Percentiles rank a stretch among this genome's conserved stretches.
Conservation (phyloP, 2,113 vertebrate genomes). For the Oreocharis arfaki region DNA sequence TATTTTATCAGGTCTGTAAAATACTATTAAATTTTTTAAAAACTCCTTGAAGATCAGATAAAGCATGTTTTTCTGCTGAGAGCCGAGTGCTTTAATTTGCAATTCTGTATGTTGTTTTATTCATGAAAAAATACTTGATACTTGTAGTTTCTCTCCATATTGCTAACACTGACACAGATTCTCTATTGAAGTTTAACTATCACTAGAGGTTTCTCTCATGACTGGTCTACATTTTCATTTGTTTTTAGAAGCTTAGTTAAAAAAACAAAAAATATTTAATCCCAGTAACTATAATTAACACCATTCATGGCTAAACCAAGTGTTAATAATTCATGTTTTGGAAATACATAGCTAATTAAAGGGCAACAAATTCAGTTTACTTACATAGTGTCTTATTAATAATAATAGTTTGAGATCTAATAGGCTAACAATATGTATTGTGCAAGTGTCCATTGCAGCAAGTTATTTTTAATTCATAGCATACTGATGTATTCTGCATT, state of each 20-base stretch:
- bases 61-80: slow-evolving; percentile 34
- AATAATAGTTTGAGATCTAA: not conserved
- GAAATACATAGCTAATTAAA: slow-evolving; percentile 33
- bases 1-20: slow-evolving; percentile 11
- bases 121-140: slow-evolving; percentile 55
- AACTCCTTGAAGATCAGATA: slow-evolving; percentile 45
- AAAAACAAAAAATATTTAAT: not conserved
- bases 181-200: not conserved
- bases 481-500: not conserved
- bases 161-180: slow-evolving; percentile 27
- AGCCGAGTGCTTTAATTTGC: slow-evolving; percentile 33
- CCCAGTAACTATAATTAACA: not conserved
- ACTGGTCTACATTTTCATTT: not conserved
- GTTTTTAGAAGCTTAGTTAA: not conserved
- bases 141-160: slow-evolving; percentile 3
- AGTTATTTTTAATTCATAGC: slow-evolving; percentile 24
- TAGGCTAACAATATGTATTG: slow-evolving; percentile 39
- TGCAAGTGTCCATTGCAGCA: not conserved
- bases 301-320: not conserved
- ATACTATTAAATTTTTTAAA: slow-evolving; percentile 5
- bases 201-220: not conserved
- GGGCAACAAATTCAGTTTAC: not conserved
- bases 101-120: slow-evolving; percentile 68
- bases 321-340: slow-evolving; percentile 25
- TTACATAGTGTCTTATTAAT: not conserved